Evolutionary conservation across 2,113 vertebrate genomes (phyloP).

Genomic region (Piaya cayana): DNA sequence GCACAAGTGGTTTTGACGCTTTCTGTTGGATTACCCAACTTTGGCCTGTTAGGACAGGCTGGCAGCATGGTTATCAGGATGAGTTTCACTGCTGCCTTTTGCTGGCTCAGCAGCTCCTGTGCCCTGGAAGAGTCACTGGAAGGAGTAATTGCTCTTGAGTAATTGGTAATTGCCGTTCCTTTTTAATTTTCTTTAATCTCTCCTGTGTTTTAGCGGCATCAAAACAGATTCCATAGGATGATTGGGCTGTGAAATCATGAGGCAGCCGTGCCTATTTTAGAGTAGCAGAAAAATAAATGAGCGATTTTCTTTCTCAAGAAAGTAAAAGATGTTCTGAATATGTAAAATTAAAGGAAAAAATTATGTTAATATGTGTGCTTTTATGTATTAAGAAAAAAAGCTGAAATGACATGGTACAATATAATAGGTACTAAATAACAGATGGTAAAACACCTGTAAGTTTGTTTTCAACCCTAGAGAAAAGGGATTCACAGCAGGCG

Average conservation of each 20-base stretch:
- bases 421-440: not conserved
- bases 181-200: not conserved
- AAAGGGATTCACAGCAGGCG: not conserved
- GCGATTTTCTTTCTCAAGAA: not conserved
- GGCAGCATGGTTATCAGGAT: not conserved
- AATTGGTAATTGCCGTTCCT: not conserved
- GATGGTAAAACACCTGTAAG: too few species aligned
- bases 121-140: not conserved
- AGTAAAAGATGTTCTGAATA: not conserved
- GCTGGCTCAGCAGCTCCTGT: slow-evolving; percentile 26
- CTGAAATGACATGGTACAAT: not conserved
- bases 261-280: not conserved
- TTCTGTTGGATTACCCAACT: not conserved
- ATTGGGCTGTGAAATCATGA: not conserved
- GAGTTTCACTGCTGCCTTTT: not conserved
- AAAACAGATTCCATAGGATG: not conserved
- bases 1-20: not conserved
- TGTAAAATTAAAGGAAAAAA: not conserved
- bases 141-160: not conserved
- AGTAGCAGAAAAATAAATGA: not conserved
- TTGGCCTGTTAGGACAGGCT: not conserved
- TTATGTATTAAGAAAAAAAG: not conserved
- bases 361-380: not conserved
- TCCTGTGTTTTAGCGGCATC: not conserved
- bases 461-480: not conserved